phyloP scores from a whole-genome alignment of 2,113 vertebrate genomes.

The Tonatia bakeri region DNA sequence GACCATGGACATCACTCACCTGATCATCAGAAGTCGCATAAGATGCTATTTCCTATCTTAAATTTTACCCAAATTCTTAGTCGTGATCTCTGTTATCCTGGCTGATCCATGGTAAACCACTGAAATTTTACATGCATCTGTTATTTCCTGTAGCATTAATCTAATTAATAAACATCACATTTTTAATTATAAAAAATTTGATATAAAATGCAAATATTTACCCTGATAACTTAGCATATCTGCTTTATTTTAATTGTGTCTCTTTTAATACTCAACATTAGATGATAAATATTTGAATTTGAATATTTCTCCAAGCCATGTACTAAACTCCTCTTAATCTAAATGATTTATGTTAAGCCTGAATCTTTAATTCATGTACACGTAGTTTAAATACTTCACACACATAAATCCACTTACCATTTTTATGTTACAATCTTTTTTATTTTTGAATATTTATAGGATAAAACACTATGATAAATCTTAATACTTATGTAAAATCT shows the following conservation, averaged over 20 bases:
- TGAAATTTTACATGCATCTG: background rate
- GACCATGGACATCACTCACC: rapidly evolving
- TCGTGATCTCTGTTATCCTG: background rate
- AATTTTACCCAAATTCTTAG: background rate
- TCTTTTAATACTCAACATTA: background rate
- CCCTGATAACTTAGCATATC: background rate
- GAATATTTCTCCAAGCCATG: slow-evolving; percentile 27
- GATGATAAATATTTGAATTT: background rate
- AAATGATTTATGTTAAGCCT: background rate
- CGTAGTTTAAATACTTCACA: slow-evolving; percentile 35
- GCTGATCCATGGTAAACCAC: background rate
- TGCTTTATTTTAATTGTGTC: background rate
- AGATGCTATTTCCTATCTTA: background rate
- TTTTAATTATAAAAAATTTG: background rate
- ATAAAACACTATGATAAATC: background rate
- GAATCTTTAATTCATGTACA: background rate
- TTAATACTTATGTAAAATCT: background rate
- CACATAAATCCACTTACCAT: background rate
- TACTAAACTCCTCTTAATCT: slow-evolving; percentile 3
- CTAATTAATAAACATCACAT: background rate
- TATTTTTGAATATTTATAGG: slow-evolving; percentile 22
- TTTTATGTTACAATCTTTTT: background rate
- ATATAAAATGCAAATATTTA: background rate
- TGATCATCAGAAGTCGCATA: rapidly evolving
- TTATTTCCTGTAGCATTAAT: background rate